Evolutionary conservation across 2,113 vertebrate species (phyloP), one percentile per base, ranked within the genome.

Genomic region (Brienomyrus longianalis): DNA sequence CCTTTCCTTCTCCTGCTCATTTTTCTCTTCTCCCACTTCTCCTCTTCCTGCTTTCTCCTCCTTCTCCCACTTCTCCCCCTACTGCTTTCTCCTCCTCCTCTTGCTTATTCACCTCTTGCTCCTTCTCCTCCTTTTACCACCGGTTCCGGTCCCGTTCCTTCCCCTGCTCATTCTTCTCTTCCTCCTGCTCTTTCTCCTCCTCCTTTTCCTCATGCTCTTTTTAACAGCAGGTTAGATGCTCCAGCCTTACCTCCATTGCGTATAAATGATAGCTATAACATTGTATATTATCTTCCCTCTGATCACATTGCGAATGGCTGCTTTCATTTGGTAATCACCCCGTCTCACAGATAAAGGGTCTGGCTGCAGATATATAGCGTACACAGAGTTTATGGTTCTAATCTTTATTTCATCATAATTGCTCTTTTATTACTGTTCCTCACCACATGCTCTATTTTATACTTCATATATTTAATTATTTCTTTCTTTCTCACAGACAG

Each of bases 401-500:
- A 70, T 70, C 62, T 13, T 70, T 31, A 27, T n/a, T 80, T 80
- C 19, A 43, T 80, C 17, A 2, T 80, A 80, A 43, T 80, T 39
- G 31, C 74, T 80, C 13, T 39, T 80, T 80, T 43, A 80, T 43
- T 43, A 43, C 74, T 19, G 35, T 43, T 80, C 74, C 17, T 21
- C 74, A 39, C 74, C 74, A 77, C 80, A 84, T 48, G 47, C 39
- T 45, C 45, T 84, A n/a, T 84, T 45, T 48, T 84, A 84, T 84
- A 23, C 47, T 84, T 48, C 7, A 48, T n/a, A 47, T n/a, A 84
- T 48, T 84, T 84, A 43, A 21, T 83, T 83, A 7, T 90, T 39
- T 1, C 21, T 17, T 89, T 66, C 84, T 92, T 87, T 93, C 90
- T 48, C 93, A 48, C 92, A 97, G 97, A 96, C 97, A 92, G 97